Base-by-base conservation (phyloP, 1,140 invertebrate species). In the Drosophila ohnishii region DNA sequence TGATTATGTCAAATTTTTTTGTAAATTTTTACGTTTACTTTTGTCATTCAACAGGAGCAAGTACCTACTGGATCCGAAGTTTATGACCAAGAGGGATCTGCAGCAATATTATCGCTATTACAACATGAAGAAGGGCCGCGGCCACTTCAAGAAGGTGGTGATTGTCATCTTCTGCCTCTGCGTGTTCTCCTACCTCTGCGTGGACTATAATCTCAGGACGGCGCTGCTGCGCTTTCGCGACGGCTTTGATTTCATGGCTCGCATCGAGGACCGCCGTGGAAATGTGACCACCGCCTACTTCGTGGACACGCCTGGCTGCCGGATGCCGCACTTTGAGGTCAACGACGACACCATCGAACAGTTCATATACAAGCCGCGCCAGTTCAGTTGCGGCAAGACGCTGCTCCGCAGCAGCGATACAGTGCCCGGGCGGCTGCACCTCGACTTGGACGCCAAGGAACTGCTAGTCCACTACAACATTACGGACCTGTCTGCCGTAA, bases 251-350 rank as follows among this genome's bases (percentile, higher is more conserved):
- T 91, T 91, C 28, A 71, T 90, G 53, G 77, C 90, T 5, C 79
- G 87, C 28, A 83, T 89, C 40, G 87, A 90, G 25, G 82, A 80
- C 25, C 63, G 75, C 5, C 64, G 51, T 2, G 51, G n/a, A 0
- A 90, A 90, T 34, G 51, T 75, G n/a, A 91, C 45, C 2, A 82
- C 90, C 66, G 56, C 92, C 70, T 94, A 92, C 47, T 94, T 94
- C 14, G 94, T 97, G n/a, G 93, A 95, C 74, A 96, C 95, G 2
- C 92, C 93, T 9, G 95, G 96, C 22, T 98, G 97, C 89, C 94
- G 94, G 5, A 96, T 98, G 75, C 96, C 96, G 1, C 94, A 94
- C 10, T 93, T 97, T 56, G 94, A 95, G 74, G 94, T 96, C 0
- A 94, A 94, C 51, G 95, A 97, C 90, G 90, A 47, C 32, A 92